phyloP scores from a whole-genome alignment of 2,888 invertebrate species.

The Fissipunctia ypsillon region DNA sequence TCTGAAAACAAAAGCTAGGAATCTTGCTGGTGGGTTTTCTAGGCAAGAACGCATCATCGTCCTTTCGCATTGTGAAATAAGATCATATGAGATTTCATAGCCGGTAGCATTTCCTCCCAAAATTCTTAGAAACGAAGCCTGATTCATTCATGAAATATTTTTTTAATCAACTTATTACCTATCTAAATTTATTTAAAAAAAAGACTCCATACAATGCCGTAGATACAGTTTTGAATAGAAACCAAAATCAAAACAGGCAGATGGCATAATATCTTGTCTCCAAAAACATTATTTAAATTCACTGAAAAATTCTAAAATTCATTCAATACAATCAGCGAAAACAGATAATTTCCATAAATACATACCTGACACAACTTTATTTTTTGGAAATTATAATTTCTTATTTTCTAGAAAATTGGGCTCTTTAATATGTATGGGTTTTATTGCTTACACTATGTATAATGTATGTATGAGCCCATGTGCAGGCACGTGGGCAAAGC shows the following conservation, averaged over 20 bases:
- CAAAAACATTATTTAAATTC: too few species aligned
- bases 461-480: constrained; percentile 56
- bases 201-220: not conserved
- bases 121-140: not conserved
- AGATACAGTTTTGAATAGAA: too few species aligned
- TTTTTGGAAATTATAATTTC: constrained; percentile 22
- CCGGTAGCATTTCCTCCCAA: not conserved
- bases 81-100: not conserved
- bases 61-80: not conserved
- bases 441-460: constrained; percentile 58
- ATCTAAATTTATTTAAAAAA: not conserved
- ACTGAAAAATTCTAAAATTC: too few species aligned
- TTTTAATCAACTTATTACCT: not conserved
- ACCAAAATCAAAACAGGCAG: too few species aligned
- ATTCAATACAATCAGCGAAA: constrained; percentile 21
- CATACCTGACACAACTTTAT: not conserved
- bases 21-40: not conserved
- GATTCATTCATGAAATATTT: not conserved
- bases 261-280: too few species aligned
- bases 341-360: constrained; percentile 25
- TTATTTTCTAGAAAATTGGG: constrained; percentile 49
- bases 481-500: constrained; percentile 64
- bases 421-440: constrained; percentile 40
- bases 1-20: not conserved
- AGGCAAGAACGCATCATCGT: not conserved